Evolutionary conservation across 2,888 invertebrate species (phyloP), one percentile per base, ranked within the genome.

Genomic region (Nomada flava): DNA sequence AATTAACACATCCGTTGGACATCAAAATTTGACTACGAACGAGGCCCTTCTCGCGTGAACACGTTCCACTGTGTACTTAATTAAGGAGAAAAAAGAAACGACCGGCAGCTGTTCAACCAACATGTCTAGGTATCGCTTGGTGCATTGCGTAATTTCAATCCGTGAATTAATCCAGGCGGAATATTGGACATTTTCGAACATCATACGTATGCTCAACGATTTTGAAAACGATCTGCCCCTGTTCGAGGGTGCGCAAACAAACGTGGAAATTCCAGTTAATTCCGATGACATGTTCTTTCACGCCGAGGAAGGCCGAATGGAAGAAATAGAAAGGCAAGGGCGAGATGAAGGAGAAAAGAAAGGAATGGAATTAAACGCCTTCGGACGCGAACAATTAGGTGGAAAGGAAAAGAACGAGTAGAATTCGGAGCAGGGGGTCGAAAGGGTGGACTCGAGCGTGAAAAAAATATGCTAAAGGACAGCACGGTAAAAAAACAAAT

Each of bases 401-500:
- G 76, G 71, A 68, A 72, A 76, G 7, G 36, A 36, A 36, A 82
- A 50, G 71, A 71, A 82, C 68, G 71, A 67, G 64, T 47, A n/a
- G 57, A 74, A 78, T 74, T 59, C 70, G 42, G 70, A 15, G 69
- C 60, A 59, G 70, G 74, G 62, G 65, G 65, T 62, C 77, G 78
- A 82, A 71, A 71, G 74, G 65, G 29, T 68, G 80, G 59, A 62
- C 80, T 75, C 67, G 71, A 79, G 82, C 79, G 82, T 82, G 78
- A 84, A 84, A 82, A 59, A 84, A 89, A 84, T 85, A 78, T 81
- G 67, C 82, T 73, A 77, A 82, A 79, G 78, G 65, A 70, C 78
- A 71, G 55, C 42, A 50, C 0, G 20, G n/a, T 13, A 29, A 78
- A 83, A 84, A 86, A 78, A 83, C 7, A 36, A 44, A 44, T 52